Evolutionary conservation across 2,888 invertebrate species (phyloP).

Genomic region (Cabera pusaria): DNA sequence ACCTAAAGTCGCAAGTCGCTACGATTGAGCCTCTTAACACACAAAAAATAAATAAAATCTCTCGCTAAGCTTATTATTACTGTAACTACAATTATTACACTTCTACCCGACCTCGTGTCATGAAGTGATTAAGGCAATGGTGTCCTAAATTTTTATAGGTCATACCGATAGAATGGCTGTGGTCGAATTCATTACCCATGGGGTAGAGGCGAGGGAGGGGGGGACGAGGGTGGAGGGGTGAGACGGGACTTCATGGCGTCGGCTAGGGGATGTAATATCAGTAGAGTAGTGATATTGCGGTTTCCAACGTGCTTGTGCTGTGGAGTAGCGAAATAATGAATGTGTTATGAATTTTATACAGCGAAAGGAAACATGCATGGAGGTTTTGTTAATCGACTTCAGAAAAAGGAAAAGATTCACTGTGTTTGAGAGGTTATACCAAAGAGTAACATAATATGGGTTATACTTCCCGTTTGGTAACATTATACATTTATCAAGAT

Average conservation of each 20-base stretch:
- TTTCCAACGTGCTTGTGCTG: conserved; percentile 62
- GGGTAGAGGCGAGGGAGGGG: conserved; percentile 50
- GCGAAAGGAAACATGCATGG: no score
- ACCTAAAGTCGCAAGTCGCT: no score
- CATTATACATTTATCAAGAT: no score
- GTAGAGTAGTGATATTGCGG: conserved; percentile 76
- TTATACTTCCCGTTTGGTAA: no score
- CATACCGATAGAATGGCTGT: conserved; percentile 64
- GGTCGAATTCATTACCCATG: conserved; percentile 76
- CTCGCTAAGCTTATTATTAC: no score
- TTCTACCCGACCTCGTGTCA: conserved; percentile 28
- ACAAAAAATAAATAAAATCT: no score
- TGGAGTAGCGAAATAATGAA: conserved; percentile 48
- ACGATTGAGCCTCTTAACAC: no score
- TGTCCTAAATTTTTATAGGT: conserved; percentile 74
- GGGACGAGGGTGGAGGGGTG: conserved; percentile 39
- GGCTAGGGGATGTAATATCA: conserved; percentile 72
- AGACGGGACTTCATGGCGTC: conserved; percentile 68
- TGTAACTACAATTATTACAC: conserved; percentile 10
- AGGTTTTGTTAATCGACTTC: no score
- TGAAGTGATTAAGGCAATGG: conserved; percentile 57
- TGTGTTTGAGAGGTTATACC: no score
- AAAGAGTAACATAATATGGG: no score
- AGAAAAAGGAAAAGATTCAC: neutral
- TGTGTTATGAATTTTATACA: conserved; percentile 17